Percentiles rank a stretch among this genome's conserved stretches.
Conservation (phyloP, 1,140 invertebrate genomes). For the Ctenoplectra terminalis region DNA sequence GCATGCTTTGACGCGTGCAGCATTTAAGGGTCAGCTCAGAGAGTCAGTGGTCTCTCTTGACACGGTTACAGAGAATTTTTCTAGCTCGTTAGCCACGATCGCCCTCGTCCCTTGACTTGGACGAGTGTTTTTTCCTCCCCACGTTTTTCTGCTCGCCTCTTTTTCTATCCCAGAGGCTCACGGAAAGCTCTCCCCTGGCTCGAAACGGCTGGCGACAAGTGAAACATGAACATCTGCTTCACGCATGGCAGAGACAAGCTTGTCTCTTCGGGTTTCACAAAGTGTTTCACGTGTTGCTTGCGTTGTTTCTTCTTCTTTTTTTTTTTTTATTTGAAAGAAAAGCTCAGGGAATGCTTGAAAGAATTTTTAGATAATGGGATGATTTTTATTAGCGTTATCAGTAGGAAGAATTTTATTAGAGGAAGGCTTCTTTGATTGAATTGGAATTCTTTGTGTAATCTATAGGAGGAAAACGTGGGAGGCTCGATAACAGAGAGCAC, state of each 20-base stretch:
- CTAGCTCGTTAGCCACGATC: conserved; percentile 41
- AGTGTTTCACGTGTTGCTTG: not conserved
- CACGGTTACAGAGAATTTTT: conserved; percentile 46
- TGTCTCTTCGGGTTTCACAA: not conserved
- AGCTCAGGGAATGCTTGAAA: too few species aligned
- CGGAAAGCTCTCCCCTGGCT: conserved; percentile 11
- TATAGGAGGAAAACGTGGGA: too few species aligned
- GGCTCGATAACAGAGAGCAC: too few species aligned
- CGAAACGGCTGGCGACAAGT: conserved; percentile 2
- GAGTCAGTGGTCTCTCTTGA: conserved; percentile 47
- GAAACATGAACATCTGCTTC: conserved; percentile 49
- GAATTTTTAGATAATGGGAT: too few species aligned
- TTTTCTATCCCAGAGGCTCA: not conserved
- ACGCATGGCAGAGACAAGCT: conserved; percentile 11
- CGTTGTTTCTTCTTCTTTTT: not conserved
- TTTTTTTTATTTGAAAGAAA: not conserved
- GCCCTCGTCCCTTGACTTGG: conserved; percentile 46
- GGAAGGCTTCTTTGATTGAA: not conserved
- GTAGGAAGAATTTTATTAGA: not conserved
- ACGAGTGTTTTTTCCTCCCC: conserved; percentile 20
- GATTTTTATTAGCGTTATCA: not conserved
- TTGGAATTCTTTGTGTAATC: too few species aligned
- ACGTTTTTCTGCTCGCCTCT: conserved; percentile 1
- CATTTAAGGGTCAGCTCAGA: not conserved
- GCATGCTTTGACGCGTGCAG: conserved; percentile 1